A percentile compares a stretch with the other conserved stretches of the same genome.
These are phyloP conservation scores for Panagrolaimus sp. DNA, from an alignment of 1,140 invertebrate genomes.

Conservation along the genomic window DNA sequence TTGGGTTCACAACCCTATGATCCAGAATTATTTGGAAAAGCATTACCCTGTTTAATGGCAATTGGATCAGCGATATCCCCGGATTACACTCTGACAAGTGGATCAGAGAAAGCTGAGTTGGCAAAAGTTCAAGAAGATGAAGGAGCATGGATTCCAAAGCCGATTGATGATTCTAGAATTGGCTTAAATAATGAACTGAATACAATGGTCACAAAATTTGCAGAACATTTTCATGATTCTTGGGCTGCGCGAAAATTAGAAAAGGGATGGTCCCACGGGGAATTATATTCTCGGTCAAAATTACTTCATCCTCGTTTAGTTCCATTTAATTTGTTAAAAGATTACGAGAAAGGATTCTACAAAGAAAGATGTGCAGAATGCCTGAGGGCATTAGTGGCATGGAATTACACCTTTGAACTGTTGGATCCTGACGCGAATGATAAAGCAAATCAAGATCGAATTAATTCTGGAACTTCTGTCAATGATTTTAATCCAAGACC, in stretches of 20 bases:
- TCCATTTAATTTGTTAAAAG: slow-evolving; percentile 82
- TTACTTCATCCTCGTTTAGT: slow-evolving; percentile 88
- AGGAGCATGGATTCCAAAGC: slow-evolving; percentile 82
- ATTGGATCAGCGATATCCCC: slow-evolving; percentile 86
- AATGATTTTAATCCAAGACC: slow-evolving; percentile 94
- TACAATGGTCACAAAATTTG: slow-evolving; percentile 87
- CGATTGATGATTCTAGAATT: slow-evolving; percentile 82
- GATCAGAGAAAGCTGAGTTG: slow-evolving; percentile 85
- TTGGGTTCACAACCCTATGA: slow-evolving; percentile 79
- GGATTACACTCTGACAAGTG: slow-evolving; percentile 84
- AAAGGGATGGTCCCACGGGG: slow-evolving; percentile 83
- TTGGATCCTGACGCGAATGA: slow-evolving; percentile 68
- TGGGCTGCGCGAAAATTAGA: slow-evolving; percentile 68
- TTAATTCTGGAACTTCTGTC: slow-evolving; percentile 57
- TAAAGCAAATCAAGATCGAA: slow-evolving; percentile 42
- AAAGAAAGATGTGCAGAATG: slow-evolving; percentile 69
- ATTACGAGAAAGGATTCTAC: slow-evolving; percentile 60
- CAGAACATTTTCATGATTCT: slow-evolving; percentile 96
- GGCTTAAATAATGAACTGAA: slow-evolving; percentile 82
- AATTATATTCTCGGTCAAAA: slow-evolving; percentile 77
- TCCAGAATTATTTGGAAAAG: slow-evolving; percentile 91
- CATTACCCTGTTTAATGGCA: slow-evolving; percentile 92
- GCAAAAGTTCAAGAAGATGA: slow-evolving; percentile 65
- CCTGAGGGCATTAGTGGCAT: slow-evolving; percentile 67
- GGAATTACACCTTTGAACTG: slow-evolving; percentile 68